These are phyloP conservation scores for Anastrepha ludens DNA, from an alignment of 1,140 invertebrate genomes.

Conservation along the genomic window DNA sequence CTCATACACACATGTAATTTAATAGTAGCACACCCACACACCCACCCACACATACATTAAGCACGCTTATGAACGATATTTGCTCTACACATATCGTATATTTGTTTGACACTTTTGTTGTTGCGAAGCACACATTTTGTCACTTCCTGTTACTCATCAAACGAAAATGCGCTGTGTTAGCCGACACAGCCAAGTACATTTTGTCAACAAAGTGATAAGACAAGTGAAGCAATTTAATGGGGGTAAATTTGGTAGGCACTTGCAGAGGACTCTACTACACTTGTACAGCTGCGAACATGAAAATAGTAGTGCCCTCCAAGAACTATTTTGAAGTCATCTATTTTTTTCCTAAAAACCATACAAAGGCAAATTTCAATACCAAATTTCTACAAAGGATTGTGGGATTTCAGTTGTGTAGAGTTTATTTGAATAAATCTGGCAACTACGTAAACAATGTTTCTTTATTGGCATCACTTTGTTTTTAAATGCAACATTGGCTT, in stretches of 20 bases:
- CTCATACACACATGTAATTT: background rate
- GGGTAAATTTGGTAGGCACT: slow-evolving; percentile 1
- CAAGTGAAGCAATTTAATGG: slow-evolving; percentile 30
- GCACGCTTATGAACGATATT: background rate
- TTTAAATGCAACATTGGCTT: no score
- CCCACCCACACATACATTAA: background rate
- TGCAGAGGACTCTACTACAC: background rate
- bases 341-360: no score
- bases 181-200: background rate
- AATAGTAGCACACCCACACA: background rate
- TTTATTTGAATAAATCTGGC: no score
- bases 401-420: no score
- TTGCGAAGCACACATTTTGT: background rate
- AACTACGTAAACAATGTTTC: no score
- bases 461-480: no score
- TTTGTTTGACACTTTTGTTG: background rate
- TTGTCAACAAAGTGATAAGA: slow-evolving; percentile 37
- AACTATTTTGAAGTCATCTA: no score
- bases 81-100: background rate
- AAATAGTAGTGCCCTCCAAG: no score
- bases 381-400: no score
- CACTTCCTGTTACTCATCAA: background rate
- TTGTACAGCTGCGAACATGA: no score
- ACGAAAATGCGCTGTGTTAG: background rate
- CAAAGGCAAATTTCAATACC: no score